Base-by-base conservation (phyloP, 1,140 invertebrate genomes). In the Cepaea nemoralis region DNA sequence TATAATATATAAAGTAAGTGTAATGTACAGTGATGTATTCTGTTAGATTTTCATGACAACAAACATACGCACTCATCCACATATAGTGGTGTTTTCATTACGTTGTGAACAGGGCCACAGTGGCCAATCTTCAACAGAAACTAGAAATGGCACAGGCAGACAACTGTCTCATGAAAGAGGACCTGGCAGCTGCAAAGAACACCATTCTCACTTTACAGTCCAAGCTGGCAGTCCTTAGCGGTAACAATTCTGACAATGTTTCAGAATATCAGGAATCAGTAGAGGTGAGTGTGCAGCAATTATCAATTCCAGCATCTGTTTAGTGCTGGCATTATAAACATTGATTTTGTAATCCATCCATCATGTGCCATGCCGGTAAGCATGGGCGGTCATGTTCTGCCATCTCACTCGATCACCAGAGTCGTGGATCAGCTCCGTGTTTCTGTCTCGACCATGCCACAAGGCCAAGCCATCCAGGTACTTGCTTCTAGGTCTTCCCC, bases 111-210 rank as follows among this genome's bases (percentile, higher is more conserved):
- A 98, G 97, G 92, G 96, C 97, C 6, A 98, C 97, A 8, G 97
- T 98, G 33, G 95, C 95, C 35, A 98, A 98, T 92, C 93, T 98
- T 1, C 97, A 99, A 93, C 94, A 96, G 31, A 97, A 98, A 93
- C 95, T 98, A 10, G 97, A 98, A 92, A 94, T 94, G 55, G 90
- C 97, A 10, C 97, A 96, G 22, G 97, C 97, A 39, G 98, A 96
- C 14, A 91, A 90, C 84, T 88, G 88, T 33, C 83, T 91, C 24
- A 90, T 91, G 87, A 91, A 91, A 69, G 89, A 91, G 85, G 90
- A 91, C 77, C 82, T 91, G 39, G 90, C 89, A 33, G 89, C 90
- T 59, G 81, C 89, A 27, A 90, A 91, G 85, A 91, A 91, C 82
- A 83, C 76, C 42, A 88, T 90, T 19, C 70, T 91, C 59, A 73